phyloP scores from a whole-genome alignment of 2,888 invertebrate genomes.

The Sinhomidia bicolor region DNA sequence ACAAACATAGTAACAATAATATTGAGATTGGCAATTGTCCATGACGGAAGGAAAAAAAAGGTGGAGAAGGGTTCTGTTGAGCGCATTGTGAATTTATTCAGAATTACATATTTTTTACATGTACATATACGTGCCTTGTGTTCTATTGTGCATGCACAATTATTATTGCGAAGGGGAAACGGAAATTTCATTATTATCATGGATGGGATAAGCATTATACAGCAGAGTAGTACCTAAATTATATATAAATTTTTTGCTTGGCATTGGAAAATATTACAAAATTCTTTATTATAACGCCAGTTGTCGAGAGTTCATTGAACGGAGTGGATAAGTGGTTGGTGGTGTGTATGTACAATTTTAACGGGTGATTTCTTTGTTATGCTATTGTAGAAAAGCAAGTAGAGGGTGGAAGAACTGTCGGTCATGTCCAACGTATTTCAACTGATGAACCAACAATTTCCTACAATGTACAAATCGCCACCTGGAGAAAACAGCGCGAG shows the following conservation, averaged over 20 bases:
- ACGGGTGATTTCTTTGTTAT: constrained; percentile 16
- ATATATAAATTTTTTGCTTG: neutral
- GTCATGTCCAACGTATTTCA: constrained; percentile 72
- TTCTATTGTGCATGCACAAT: neutral
- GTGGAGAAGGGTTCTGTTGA: constrained; percentile 22
- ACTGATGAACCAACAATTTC: constrained; percentile 72
- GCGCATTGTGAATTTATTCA: neutral
- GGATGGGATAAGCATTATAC: neutral
- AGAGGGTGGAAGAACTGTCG: neutral
- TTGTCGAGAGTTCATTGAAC: constrained; percentile 41
- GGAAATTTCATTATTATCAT: constrained; percentile 24
- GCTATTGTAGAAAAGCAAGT: constrained; percentile 39
- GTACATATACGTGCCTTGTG: neutral
- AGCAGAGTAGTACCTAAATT: neutral
- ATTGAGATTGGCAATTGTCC: constrained; percentile 35
- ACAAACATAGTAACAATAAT: no score
- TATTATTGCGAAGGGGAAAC: constrained; percentile 1
- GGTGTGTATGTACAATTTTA: neutral
- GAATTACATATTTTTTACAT: neutral
- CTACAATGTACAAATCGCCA: constrained; percentile 73
- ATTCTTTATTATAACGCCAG: neutral
- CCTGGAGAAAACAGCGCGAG: constrained; percentile 61
- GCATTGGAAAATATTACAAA: neutral
- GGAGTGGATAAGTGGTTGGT: constrained; percentile 1
- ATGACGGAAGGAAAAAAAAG: constrained; percentile 62